Base-by-base conservation (phyloP, 2,113 vertebrate genomes). In the Smithornis capensis region DNA sequence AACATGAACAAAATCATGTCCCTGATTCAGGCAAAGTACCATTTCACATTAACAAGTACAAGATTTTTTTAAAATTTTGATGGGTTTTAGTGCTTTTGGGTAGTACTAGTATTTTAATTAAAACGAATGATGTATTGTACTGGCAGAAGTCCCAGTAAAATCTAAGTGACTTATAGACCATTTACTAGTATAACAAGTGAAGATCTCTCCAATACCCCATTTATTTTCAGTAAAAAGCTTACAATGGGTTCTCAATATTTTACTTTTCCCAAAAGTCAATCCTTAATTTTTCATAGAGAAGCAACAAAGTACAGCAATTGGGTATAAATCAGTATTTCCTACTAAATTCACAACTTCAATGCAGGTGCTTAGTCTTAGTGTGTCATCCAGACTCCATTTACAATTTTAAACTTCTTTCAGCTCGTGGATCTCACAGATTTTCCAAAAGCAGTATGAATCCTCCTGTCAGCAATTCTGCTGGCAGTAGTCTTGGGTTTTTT, bases 91-190 rank as follows among this genome's bases (percentile, higher is more conserved):
- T 95, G 85, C 90, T 96, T 94, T 96, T 83, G 79, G 56, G 52
- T 86, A 88, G 47, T 83, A 95, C 82, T 83, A 92, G 64, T 78
- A 71, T 93, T 96, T 94, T 96, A 97, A 95, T 96, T 96, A 94
- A 96, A 93, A 95, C 78, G 75, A 94, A 88, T 95, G 90, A 96
- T 95, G 33, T 86, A 96, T 94, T 83, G 35, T 45, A 89, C 84
- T 96, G 95, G 96, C 95, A 95, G 77, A 88, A 88, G 52, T 96
- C 96, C 96, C 90, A 80, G 85, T 83, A 92, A 92, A 59, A 74
- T 37, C 50, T 95, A 86, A 93, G 90, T 97, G 93, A 95, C 90
- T 95, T 96, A 95, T 83, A 92, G 94, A 87, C 68, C 90, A 96
- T 94, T 96, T 95, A 95, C 67, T 67, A 91, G 78, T 80, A 74